Conservation (phyloP, 2,888 invertebrate genomes). For the Saturnia japonica region DNA sequence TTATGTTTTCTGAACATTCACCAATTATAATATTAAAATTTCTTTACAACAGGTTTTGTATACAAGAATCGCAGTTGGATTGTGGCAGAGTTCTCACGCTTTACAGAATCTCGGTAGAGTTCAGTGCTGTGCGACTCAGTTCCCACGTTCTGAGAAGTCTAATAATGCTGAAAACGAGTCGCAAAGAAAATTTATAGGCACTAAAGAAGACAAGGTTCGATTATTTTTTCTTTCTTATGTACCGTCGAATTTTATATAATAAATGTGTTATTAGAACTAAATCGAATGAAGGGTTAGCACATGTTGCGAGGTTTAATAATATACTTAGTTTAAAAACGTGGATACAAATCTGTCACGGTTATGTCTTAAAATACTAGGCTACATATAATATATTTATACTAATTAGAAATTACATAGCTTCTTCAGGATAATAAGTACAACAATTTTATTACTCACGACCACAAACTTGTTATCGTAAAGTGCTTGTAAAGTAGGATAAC, state of each 20-base stretch:
- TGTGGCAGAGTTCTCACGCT: constrained; percentile 90
- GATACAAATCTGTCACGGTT: not conserved
- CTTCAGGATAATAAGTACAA: no score
- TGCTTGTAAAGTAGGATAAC: not conserved
- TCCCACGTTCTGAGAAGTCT: constrained; percentile 56
- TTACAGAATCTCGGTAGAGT: constrained; percentile 75
- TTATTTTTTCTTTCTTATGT: not conserved
- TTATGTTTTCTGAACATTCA: not conserved
- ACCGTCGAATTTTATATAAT: not conserved
- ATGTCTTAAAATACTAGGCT: not conserved
- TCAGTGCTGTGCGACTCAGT: constrained; percentile 69
- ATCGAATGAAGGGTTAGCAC: not conserved
- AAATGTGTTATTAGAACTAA: not conserved
- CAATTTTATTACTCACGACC: no score
- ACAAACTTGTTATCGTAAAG: no score
- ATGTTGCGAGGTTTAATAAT: not conserved
- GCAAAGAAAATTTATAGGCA: constrained; percentile 60
- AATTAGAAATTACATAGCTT: no score
- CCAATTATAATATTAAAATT: not conserved
- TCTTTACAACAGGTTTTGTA: constrained; percentile 84
- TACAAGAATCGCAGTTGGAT: constrained; percentile 90
- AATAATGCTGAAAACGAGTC: constrained; percentile 46
- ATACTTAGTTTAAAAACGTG: not conserved
- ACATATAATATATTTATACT: no score
- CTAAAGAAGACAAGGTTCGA: constrained; percentile 55